A percentile compares a stretch with the other conserved stretches of the same genome.
These are phyloP conservation scores for Dynastes grantii DNA, from an alignment of 2,888 invertebrate species.

Conservation along the genomic window DNA sequence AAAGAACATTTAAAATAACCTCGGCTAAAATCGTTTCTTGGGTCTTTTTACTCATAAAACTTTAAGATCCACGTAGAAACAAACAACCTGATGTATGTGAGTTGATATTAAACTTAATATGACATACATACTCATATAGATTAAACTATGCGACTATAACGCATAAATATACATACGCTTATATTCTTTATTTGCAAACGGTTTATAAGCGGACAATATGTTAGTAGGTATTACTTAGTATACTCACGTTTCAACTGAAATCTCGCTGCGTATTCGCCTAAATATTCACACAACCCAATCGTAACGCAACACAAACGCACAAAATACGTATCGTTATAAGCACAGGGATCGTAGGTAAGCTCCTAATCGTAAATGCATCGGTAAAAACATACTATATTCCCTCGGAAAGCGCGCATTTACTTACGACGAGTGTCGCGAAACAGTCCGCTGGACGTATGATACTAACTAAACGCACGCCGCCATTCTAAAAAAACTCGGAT, in stretches of 20 bases:
- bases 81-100: too few species aligned
- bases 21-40: too few species aligned
- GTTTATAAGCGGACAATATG: slow-evolving; percentile 32
- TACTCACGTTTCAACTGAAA: slow-evolving; percentile 25
- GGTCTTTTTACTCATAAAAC: too few species aligned
- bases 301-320: slow-evolving; percentile 27
- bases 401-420: slow-evolving; percentile 17
- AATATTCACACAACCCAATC: slow-evolving; percentile 10
- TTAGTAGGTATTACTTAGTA: slow-evolving; percentile 4
- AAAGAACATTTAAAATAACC: too few species aligned
- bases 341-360: slow-evolving; percentile 5
- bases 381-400: slow-evolving; percentile 13
- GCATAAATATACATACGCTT: background rate
- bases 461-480: slow-evolving; percentile 41
- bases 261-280: slow-evolving; percentile 32
- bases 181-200: slow-evolving; percentile 11
- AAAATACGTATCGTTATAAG: slow-evolving; percentile 2
- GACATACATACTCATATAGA: slow-evolving; percentile 13
- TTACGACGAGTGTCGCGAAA: slow-evolving; percentile 33
- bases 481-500: slow-evolving; percentile 50
- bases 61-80: too few species aligned
- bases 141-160: background rate
- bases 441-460: slow-evolving; percentile 19
- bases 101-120: background rate
- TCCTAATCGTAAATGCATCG: background rate